These are phyloP conservation scores for Zosterops borbonicus DNA, from an alignment of 2,113 vertebrate species.

Conservation along the genomic window DNA sequence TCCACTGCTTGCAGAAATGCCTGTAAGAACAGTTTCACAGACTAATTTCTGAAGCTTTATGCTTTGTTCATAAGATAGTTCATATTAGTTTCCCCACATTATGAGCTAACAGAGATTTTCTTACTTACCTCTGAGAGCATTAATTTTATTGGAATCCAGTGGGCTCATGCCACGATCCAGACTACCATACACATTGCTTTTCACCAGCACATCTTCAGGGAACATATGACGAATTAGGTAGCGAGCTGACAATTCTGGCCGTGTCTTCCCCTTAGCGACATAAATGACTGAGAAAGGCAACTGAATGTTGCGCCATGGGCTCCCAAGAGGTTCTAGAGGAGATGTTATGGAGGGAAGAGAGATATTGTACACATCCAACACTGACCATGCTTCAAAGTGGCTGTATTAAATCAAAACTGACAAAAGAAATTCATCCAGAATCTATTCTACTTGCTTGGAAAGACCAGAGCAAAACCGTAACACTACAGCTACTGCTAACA, in stretches of 20 bases:
- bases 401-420: neutral
- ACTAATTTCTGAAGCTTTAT: neutral
- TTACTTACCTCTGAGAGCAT: conserved; percentile 77
- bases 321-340: conserved; percentile 73
- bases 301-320: conserved; percentile 64
- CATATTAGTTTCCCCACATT: neutral
- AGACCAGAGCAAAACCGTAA: neutral
- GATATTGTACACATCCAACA: neutral
- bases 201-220: conserved; percentile 74
- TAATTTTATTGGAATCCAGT: conserved; percentile 75
- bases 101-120: neutral
- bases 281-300: conserved; percentile 70
- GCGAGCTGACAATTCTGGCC: conserved; percentile 74
- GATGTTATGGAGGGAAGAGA: neutral
- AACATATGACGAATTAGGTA: conserved; percentile 79
- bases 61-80: neutral
- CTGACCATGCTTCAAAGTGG: neutral
- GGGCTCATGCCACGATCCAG: conserved; percentile 61
- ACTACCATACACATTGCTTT: conserved; percentile 76
- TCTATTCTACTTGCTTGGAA: neutral
- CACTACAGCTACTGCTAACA: neutral
- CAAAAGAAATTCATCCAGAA: neutral
- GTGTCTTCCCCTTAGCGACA: conserved; percentile 63
- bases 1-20: neutral
- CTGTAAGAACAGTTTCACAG: neutral